These are phyloP conservation scores for Callyntrura sp. DNA, from an alignment of 2,888 invertebrate genomes.

Conservation along the genomic window DNA sequence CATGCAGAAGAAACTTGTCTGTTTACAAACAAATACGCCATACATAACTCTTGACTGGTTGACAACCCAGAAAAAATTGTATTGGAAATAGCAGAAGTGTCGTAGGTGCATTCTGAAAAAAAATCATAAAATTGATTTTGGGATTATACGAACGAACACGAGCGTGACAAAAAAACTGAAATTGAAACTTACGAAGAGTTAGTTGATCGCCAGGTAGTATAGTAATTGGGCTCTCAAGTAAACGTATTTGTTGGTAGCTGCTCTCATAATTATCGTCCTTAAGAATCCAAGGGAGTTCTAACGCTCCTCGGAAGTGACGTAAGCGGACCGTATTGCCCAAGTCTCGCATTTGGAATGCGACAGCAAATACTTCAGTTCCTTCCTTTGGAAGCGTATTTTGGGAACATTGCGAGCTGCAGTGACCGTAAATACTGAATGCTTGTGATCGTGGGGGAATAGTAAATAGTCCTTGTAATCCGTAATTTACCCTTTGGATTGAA, in stretches of 20 bases:
- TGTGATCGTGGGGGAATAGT: slow-evolving; percentile 52
- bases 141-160: not conserved
- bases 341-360: slow-evolving; percentile 53
- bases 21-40: slow-evolving; percentile 29
- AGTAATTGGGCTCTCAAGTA: slow-evolving; percentile 19
- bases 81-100: slow-evolving; percentile 6
- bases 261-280: slow-evolving; percentile 62
- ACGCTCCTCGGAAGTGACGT: slow-evolving; percentile 57
- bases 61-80: slow-evolving; percentile 36
- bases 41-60: slow-evolving; percentile 8
- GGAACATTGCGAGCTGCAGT: slow-evolving; percentile 64
- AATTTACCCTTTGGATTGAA: not conserved
- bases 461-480: slow-evolving; percentile 20
- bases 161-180: too few relatives aligned
- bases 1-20: slow-evolving; percentile 8
- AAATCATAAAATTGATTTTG: not conserved
- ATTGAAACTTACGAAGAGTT: slow-evolving; percentile 61
- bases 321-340: slow-evolving; percentile 51
- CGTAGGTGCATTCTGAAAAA: slow-evolving; percentile 68
- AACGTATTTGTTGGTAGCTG: slow-evolving; percentile 62
- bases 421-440: slow-evolving; percentile 36
- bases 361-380: slow-evolving; percentile 57
- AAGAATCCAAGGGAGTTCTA: slow-evolving; percentile 67
- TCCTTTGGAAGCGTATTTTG: slow-evolving; percentile 32
- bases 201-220: slow-evolving; percentile 74